Percentiles rank a stretch among this genome's conserved stretches.
Conservation (phyloP, 2,113 vertebrate species). For the Capricornis sumatraensis region DNA sequence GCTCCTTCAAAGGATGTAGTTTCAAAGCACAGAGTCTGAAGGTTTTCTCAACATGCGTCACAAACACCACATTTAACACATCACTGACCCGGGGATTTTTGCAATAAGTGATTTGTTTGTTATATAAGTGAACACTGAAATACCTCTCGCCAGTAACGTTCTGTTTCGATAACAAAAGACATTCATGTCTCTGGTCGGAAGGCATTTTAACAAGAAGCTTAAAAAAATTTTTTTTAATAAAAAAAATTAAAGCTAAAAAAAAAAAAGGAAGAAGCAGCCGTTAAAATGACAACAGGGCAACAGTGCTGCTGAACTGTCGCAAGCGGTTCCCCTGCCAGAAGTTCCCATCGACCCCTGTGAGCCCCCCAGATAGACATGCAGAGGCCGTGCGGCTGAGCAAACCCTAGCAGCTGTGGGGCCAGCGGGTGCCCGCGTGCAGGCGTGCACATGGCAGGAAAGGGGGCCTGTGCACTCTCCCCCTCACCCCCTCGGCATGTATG, state of each 20-base stretch:
- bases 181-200: not conserved
- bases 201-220: not conserved
- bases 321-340: not conserved
- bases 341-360: not conserved
- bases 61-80: not conserved
- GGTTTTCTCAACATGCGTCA: not conserved
- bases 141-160: not conserved
- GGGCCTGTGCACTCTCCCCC: fast-evolving
- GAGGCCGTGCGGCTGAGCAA: not conserved
- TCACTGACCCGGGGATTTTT: not conserved
- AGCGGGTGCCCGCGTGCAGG: fast-evolving
- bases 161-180: not conserved
- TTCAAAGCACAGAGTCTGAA: not conserved
- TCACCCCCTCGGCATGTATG: not conserved
- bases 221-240: too few relatives aligned
- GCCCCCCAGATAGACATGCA: too few relatives aligned
- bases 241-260: too few relatives aligned
- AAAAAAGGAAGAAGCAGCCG: too few relatives aligned
- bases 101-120: not conserved
- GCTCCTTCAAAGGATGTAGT: not conserved
- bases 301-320: not conserved
- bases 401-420: not conserved
- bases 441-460: not conserved
- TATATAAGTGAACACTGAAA: not conserved
- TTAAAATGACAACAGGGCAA: not conserved